Base-by-base conservation (phyloP, 2,888 invertebrate species). In the Melolontha melolontha region DNA sequence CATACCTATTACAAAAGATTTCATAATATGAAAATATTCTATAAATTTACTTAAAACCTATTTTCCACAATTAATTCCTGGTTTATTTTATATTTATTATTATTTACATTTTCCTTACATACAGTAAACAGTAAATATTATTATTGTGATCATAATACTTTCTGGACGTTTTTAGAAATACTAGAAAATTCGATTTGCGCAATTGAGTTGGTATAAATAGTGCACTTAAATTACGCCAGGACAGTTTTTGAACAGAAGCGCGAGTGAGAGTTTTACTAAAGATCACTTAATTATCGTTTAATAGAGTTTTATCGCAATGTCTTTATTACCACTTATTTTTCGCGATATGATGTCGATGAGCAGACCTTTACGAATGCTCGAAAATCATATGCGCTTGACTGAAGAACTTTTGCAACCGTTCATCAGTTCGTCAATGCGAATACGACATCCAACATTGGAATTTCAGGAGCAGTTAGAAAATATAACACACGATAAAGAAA, bases 371-470 rank as follows among this genome's bases (percentile, higher is more conserved):
- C 67, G 67, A n/a, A 67, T 70, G 67, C 51, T 70, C 29, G 70
- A 70, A 47, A 70, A 70, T 14, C 70, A 70, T 29, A 47, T 70
- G 52, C 67, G 67, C 5, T 49, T 67, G 50, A 67, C 70, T n/a
- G 70, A 70, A 52, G 67, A 70, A 47, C 42, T 70, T 7, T 41
- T 70, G 10, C 41, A 70, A 59, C 62, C 70, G 4, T 67, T 67
- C 39, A 39, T 64, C 12, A 27, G 34, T 22, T 47, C 67, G 1
- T 41, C 55, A 41, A 16, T 40, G 10, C 44, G 39, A 14, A 8
- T 34, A 11, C 66, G 22, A 17, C 14, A 27, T 12, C 65, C 63
- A 5, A 39, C 50, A 7, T 29, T 66, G 6, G 63, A 66, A 16
- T 41, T 17, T 42, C 7, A 39, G 22, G 65, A 70, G 27, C 34